These are phyloP conservation scores for Chloropsis hardwickii DNA, from an alignment of 2,113 vertebrate species.

Conservation along the genomic window DNA sequence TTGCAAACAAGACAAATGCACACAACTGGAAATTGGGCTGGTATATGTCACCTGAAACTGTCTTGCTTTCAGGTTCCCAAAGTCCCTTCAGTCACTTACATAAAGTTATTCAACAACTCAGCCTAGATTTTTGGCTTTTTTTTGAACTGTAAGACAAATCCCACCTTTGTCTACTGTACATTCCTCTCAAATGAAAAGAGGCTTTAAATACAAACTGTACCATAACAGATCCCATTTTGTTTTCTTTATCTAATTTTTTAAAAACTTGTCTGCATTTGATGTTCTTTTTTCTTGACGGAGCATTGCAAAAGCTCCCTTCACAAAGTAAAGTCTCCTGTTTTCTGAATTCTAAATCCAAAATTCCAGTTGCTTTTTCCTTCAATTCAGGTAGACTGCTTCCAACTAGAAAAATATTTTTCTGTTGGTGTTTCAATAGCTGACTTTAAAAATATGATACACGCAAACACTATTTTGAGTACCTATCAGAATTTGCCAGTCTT, in stretches of 20 bases:
- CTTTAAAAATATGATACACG: neutral
- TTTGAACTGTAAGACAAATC: neutral
- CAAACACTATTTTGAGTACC: neutral
- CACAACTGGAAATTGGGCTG: neutral
- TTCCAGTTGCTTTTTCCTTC: neutral
- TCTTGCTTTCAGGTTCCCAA: neutral
- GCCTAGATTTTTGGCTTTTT: neutral
- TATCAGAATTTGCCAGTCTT: constrained; percentile 2
- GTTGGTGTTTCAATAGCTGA: neutral
- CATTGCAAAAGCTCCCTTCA: neutral
- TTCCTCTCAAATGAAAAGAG: neutral
- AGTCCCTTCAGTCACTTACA: neutral
- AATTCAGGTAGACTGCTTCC: constrained; percentile 1
- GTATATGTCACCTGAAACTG: neutral
- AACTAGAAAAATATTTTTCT: constrained; percentile 3
- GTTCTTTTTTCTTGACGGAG: neutral
- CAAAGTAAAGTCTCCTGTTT: neutral
- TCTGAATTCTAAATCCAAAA: neutral
- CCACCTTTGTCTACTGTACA: neutral
- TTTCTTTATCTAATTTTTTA: neutral
- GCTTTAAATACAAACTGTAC: neutral
- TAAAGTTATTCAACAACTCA: neutral
- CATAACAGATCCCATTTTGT: neutral
- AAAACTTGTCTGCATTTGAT: neutral
- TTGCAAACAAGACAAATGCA: neutral